These are phyloP conservation scores for Orthosia gothica DNA, from an alignment of 2,888 invertebrate species.

Conservation along the genomic window DNA sequence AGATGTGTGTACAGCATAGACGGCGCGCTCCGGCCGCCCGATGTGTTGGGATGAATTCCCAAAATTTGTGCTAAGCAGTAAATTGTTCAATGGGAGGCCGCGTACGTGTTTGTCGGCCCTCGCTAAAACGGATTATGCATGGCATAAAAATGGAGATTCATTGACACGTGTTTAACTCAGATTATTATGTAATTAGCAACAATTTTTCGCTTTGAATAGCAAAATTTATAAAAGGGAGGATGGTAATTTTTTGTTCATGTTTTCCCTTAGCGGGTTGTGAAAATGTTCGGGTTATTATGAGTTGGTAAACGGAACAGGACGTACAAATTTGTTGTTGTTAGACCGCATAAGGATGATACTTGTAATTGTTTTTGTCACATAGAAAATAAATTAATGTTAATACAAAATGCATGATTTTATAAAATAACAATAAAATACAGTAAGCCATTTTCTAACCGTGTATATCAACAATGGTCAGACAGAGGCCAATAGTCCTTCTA, in stretches of 20 bases:
- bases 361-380: too few species aligned
- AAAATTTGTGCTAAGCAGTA: constrained; percentile 64
- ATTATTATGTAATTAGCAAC: constrained; percentile 65
- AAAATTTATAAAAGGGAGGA: constrained; percentile 26
- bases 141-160: constrained; percentile 59
- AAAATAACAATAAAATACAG: too few species aligned
- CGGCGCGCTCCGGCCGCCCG: too few species aligned
- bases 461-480: too few species aligned
- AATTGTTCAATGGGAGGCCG: constrained; percentile 49
- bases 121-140: constrained; percentile 42
- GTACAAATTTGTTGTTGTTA: not conserved
- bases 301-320: not conserved
- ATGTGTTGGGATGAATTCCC: too few species aligned
- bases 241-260: constrained; percentile 18
- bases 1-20: too few species aligned
- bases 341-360: not conserved
- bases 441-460: too few species aligned
- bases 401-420: too few species aligned
- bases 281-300: constrained; percentile 24
- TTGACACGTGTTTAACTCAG: constrained; percentile 56
- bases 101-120: constrained; percentile 46
- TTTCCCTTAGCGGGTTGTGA: not conserved
- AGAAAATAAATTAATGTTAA: too few species aligned
- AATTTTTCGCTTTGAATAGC: constrained; percentile 47
- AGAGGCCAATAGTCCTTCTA: too few species aligned